These are phyloP conservation scores for Tinea semifulvella DNA, from an alignment of 2,888 invertebrate species.

Conservation along the genomic window DNA sequence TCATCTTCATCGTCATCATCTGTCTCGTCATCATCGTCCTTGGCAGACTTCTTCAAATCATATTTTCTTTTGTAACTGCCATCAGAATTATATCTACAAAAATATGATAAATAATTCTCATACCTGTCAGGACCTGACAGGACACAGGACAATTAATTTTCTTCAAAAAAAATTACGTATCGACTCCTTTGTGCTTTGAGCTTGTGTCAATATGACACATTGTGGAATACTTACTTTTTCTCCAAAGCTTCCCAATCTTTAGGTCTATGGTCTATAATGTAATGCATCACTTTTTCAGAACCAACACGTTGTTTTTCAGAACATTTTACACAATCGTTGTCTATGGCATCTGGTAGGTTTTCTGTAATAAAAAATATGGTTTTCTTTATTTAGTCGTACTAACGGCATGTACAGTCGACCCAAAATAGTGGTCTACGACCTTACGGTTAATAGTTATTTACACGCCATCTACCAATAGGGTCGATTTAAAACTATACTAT, in stretches of 20 bases:
- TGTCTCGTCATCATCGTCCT: conserved; percentile 19
- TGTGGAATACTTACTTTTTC: conserved; percentile 62
- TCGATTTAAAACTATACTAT: too few species aligned
- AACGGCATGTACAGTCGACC: too few species aligned
- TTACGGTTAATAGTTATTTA: too few species aligned
- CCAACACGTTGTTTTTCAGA: conserved; percentile 71
- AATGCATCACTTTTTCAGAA: conserved; percentile 71
- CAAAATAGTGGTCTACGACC: too few species aligned
- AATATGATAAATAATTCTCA: too few species aligned
- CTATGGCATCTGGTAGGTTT: conserved; percentile 75
- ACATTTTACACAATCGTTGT: conserved; percentile 74
- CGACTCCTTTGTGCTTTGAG: too few species aligned
- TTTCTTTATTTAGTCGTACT: too few species aligned
- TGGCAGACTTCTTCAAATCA: conserved; percentile 41
- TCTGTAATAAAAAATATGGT: conserved; percentile 39
- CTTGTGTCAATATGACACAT: too few species aligned
- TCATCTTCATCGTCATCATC: conserved; percentile 19
- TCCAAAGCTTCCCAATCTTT: conserved; percentile 67
- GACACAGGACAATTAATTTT: too few species aligned
- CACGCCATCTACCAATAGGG: too few species aligned
- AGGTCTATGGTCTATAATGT: conserved; percentile 66
- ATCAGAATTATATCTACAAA: conserved; percentile 61
- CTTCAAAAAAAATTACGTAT: too few species aligned
- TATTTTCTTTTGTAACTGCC: conserved; percentile 70
- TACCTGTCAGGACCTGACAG: too few species aligned